Evolutionary conservation across 2,888 invertebrate genomes (phyloP).

Genomic region (Caenorhabditis imperialis): DNA sequence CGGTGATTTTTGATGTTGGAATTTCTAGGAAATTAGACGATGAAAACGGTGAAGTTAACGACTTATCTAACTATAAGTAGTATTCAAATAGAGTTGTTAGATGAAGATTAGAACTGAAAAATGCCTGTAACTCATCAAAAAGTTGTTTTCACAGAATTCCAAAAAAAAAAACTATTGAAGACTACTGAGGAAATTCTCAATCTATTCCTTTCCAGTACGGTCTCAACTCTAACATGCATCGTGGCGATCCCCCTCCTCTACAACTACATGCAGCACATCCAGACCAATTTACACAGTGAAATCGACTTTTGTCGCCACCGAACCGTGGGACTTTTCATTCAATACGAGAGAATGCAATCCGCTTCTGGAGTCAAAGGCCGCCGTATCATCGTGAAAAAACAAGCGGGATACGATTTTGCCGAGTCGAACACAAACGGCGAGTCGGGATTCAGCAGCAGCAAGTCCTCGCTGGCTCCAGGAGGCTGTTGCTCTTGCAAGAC

Average conservation of each 20-base stretch:
- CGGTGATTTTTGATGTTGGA: too few species aligned
- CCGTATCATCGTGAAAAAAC: conserved; percentile 59
- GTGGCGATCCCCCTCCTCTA: conserved; percentile 76
- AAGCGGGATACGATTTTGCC: conserved; percentile 60
- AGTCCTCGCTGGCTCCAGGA: conserved; percentile 25
- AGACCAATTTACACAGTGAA: conserved; percentile 73
- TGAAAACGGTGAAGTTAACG: too few species aligned
- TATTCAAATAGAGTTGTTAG: too few species aligned
- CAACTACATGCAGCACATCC: conserved; percentile 76
- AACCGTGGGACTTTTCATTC: conserved; percentile 65
- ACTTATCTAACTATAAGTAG: too few species aligned
- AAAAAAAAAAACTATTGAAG: too few species aligned
- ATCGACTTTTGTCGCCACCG: conserved; percentile 72
- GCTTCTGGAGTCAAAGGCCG: conserved; percentile 59
- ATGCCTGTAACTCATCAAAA: too few species aligned
- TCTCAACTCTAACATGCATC: conserved; percentile 74
- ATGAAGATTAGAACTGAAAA: too few species aligned
- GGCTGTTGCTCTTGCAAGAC: conserved; percentile 61
- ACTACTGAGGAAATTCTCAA: too few species aligned
- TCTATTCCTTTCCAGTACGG: conserved; percentile 61
- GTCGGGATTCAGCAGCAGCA: conserved; percentile 38
- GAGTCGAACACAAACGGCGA: conserved; percentile 23
- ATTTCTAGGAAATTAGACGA: too few species aligned
- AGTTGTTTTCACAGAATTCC: too few species aligned
- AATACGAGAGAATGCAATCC: conserved; percentile 66